Evolutionary conservation across 1,140 invertebrate genomes (phyloP), one percentile per base, ranked within the genome.

Genomic region (Zaprionus capensis): DNA sequence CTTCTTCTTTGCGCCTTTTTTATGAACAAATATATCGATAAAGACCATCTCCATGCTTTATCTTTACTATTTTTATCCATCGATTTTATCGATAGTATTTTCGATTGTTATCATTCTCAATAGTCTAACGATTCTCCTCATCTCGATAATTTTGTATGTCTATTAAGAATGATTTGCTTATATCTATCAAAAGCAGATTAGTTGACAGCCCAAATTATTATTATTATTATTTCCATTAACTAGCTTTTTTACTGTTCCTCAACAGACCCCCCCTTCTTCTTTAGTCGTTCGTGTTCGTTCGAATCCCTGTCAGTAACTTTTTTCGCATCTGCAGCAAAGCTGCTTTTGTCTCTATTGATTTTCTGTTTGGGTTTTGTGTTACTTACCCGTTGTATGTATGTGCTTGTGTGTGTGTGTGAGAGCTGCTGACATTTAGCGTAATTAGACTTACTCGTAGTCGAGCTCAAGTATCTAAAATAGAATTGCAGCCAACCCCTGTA

Each of bases 281-380:
- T 36, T 4, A 1, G 0, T 5, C 22, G 22, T 6, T 63, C n/a
- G 24, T 31, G 5, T n/a, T 26, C 17, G 34, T 55, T 38, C 34
- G 59, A 56, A 49, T 62, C 51, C 51, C 51, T 31, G 59, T 31
- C 56, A 63, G 51, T 61, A 56, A 80, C 46, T 78, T 55, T 72
- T 56, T 56, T 55, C 62, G 76, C 71, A 67, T 78, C 66, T 61
- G 62, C n/a, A n/a, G n/a, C n/a, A n/a, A n/a, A n/a, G 22, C 22
- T 24, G 24, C 77, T 71, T 69, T 24, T 68, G 75, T 75, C 46
- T 67, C 15, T 84, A 84, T 84, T 81, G 81, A 84, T 84, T 84
- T 84, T 83, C 55, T 72, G 58, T 64, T 76, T 44, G 53, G 57
- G 74, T 80, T 55, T 80, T 76, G 38, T 68, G 38, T 80, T 80